Conservation (phyloP, 1,140 invertebrate species). For the Calycopis cecrops region DNA sequence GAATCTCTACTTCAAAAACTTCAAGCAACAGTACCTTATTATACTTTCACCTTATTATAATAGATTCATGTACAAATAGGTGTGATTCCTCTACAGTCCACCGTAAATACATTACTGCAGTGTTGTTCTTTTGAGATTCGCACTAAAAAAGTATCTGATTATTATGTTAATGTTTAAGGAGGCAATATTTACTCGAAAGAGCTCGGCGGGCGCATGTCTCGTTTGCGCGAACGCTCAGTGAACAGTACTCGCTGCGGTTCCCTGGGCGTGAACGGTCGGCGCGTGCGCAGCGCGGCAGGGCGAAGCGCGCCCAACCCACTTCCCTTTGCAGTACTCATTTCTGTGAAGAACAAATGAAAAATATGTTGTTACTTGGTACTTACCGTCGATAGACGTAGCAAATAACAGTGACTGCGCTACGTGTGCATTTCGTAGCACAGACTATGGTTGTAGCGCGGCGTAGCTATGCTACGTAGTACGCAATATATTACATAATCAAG, state of each 20-base stretch:
- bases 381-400: neutral
- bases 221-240: constrained; percentile 42
- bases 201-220: constrained; percentile 82
- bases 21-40: neutral
- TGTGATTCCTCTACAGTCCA: neutral
- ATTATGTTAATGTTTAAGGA: constrained; percentile 1
- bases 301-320: constrained; percentile 45
- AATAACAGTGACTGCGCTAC: neutral
- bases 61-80: neutral
- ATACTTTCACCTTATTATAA: neutral
- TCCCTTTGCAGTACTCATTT: constrained; percentile 43
- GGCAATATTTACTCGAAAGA: constrained; percentile 80
- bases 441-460: too few relatives aligned
- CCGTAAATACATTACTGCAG: too few relatives aligned
- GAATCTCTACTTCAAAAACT: too few relatives aligned
- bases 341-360: constrained; percentile 4
- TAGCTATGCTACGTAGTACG: too few relatives aligned
- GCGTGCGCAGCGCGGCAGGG: constrained; percentile 77
- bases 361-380: neutral
- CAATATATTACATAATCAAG: too few relatives aligned
- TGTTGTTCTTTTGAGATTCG: constrained; percentile 38
- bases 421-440: neutral
- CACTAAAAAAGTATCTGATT: constrained; percentile 18
- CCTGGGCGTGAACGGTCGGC: constrained; percentile 86
- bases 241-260: constrained; percentile 82